phyloP scores from a whole-genome alignment of 2,888 invertebrate species.

The Lamproptera curius region DNA sequence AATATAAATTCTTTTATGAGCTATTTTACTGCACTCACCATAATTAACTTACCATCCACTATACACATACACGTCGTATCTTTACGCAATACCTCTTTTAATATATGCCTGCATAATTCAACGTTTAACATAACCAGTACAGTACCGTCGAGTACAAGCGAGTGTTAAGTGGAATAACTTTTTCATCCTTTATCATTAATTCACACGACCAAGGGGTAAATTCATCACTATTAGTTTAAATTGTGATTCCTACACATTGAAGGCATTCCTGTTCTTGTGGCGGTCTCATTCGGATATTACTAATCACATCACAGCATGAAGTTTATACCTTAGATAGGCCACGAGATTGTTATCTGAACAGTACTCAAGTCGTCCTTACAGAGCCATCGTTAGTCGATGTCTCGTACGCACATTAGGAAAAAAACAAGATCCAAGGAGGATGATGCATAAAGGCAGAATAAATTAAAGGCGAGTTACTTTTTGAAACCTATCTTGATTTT shows the following conservation, averaged over 20 bases:
- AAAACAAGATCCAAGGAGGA: constrained; percentile 7
- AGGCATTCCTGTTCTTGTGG: constrained; percentile 13
- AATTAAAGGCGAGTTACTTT: constrained; percentile 9
- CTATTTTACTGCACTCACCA: no score
- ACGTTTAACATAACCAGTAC: no score
- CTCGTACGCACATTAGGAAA: not conserved
- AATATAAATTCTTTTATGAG: no score
- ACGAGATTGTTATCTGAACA: constrained; percentile 18
- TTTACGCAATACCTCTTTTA: no score
- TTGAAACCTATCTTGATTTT: no score
- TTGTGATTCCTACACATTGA: constrained; percentile 6
- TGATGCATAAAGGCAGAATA: constrained; percentile 5
- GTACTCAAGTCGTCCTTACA: constrained; percentile 16
- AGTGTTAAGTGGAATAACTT: not conserved
- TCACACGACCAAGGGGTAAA: constrained; percentile 2
- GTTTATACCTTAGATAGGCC: constrained; percentile 19
- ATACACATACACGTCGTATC: no score
- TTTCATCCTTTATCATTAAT: not conserved
- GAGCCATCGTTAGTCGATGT: constrained; percentile 13
- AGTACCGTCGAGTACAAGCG: not conserved
- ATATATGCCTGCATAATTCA: no score
- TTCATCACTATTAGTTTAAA: constrained; percentile 8
- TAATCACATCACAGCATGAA: constrained; percentile 18
- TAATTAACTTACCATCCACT: no score
- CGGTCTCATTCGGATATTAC: constrained; percentile 6